Base-by-base conservation (phyloP, 2,113 vertebrate genomes). In the Dendropsophus ebraccatus region DNA sequence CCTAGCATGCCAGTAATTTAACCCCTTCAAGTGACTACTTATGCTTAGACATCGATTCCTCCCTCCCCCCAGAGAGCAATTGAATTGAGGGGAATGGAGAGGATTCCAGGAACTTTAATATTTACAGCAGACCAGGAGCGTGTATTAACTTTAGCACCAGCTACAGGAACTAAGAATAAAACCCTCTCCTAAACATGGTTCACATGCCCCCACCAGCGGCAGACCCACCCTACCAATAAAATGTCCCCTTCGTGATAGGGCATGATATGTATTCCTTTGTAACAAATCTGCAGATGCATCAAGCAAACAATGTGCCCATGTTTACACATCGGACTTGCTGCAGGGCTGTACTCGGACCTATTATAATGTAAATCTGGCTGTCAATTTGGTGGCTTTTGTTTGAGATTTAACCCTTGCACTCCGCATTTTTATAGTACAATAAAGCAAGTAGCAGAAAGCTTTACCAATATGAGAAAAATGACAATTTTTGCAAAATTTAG, bases 91-190 rank as follows among this genome's bases (percentile, higher is more conserved):
- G 77, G 85, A 86, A 86, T 86, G 77, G 45, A 81, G 67, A 58
- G 30, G 25, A 86, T 86, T 86, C 85, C 85, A 81, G 85, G 77
- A 86, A 86, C 77, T 81, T 81, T 86, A 73, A 81, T 81, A 86
- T 86, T 86, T 86, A 81, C 78, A 74, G 85, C 76, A 81, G 54
- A 70, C 28, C 58, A 9, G 49, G 77, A 80, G 58, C 65, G 30
- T 50, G 19, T 78, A 86, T 60, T 65, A 81, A 81, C 52, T 73
- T 86, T 86, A 72, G 52, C 67, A 86, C n/a, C n/a, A 86, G 35
- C 85, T 86, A 41, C 85, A 81, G 84, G 77, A 86, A 86, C 52
- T 41, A 81, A 30, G n/a, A 76, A 76, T 52, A 28, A 76, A 76
- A 50, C 23, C n/a, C 73, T 50, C 73, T 28, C 2, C 73, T 28